These are phyloP conservation scores for Crocuta crocuta DNA, from an alignment of 2,113 vertebrate genomes.

Conservation along the genomic window DNA sequence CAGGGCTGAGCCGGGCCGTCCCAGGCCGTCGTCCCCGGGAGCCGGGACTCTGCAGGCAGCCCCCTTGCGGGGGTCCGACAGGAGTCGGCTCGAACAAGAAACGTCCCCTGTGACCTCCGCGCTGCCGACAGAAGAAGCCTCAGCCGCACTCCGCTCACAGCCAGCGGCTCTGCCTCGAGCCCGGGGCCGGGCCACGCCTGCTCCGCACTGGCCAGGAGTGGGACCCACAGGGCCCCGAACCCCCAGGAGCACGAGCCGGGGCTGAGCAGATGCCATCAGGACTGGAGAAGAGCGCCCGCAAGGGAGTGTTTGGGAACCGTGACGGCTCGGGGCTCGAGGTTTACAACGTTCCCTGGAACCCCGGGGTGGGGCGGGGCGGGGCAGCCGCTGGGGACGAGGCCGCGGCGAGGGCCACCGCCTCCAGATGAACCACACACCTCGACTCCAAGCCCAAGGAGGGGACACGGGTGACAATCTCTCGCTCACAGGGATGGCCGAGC, in stretches of 20 bases:
- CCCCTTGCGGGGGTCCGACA: not conserved
- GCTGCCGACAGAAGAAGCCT: accelerated
- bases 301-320: not conserved
- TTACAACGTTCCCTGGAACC: accelerated
- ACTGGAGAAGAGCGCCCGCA: accelerated
- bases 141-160: not conserved
- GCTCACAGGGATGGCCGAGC: too few relatives aligned
- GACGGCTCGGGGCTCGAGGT: accelerated
- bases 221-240: not conserved
- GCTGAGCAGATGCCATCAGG: accelerated
- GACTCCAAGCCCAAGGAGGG: accelerated
- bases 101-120: not conserved
- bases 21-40: not conserved
- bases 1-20: too few relatives aligned
- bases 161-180: not conserved
- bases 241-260: not conserved
- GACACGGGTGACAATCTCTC: accelerated
- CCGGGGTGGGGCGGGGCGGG: accelerated
- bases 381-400: accelerated
- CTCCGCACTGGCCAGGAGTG: accelerated
- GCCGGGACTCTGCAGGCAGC: too few relatives aligned
- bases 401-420: not conserved
- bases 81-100: too few relatives aligned
- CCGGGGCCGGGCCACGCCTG: accelerated
- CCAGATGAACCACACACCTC: accelerated